Conservation (phyloP, 2,888 invertebrate genomes). For the Panzeria rudis region DNA sequence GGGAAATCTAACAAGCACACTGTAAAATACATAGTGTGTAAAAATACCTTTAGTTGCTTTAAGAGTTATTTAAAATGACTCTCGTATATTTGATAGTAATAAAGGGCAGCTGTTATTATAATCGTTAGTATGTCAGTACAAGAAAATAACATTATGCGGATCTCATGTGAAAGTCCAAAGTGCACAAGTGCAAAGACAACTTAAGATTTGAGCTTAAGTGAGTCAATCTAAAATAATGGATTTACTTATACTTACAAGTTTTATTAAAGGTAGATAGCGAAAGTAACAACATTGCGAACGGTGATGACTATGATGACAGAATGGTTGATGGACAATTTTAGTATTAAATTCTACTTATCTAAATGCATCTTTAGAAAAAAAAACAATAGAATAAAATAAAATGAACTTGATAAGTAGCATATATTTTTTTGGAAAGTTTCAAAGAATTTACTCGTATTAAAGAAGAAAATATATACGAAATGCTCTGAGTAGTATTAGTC, state of each 20-base stretch:
- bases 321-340: background rate
- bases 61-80: background rate
- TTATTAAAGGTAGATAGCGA: background rate
- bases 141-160: background rate
- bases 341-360: background rate
- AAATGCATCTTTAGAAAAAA: background rate
- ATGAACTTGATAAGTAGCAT: background rate
- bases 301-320: background rate
- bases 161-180: background rate
- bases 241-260: background rate
- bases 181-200: conserved; percentile 5
- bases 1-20: too few species aligned
- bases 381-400: background rate
- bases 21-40: too few species aligned
- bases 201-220: background rate
- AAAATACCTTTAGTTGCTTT: too few species aligned
- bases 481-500: too few species aligned
- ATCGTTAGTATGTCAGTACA: background rate
- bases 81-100: background rate
- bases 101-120: background rate
- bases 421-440: too few species aligned
- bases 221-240: conserved; percentile 4
- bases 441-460: too few species aligned
- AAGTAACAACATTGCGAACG: background rate
- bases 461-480: too few species aligned